phyloP scores from a whole-genome alignment of 2,113 vertebrate species.

The Puma concolor region DNA sequence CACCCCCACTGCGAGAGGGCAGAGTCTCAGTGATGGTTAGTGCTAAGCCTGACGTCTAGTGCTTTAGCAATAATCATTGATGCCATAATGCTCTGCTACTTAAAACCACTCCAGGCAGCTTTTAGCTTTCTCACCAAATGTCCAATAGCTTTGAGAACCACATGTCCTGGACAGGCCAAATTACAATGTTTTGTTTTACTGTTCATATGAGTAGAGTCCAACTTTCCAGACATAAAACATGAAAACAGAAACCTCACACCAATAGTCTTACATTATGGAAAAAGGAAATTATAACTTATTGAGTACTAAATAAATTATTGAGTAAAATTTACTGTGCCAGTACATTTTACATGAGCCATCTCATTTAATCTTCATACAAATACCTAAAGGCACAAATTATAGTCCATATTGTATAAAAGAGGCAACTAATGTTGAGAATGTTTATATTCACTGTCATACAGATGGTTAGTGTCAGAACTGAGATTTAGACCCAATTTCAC shows the following conservation, averaged over 20 bases:
- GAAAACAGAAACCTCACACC: slow-evolving; percentile 16
- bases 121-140: slow-evolving; percentile 50
- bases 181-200: slow-evolving; percentile 16
- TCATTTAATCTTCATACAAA: slow-evolving; percentile 50
- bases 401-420: slow-evolving; percentile 31
- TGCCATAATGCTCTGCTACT: neutral
- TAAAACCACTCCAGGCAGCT: neutral
- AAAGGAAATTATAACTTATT: slow-evolving; percentile 7
- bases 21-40: neutral
- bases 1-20: neutral
- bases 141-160: slow-evolving; percentile 23
- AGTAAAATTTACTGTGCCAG: slow-evolving; percentile 4
- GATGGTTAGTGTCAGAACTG: slow-evolving; percentile 24
- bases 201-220: slow-evolving; percentile 7
- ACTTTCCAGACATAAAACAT: slow-evolving; percentile 57
- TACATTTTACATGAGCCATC: neutral
- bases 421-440: neutral
- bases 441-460: neutral
- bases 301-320: neutral
- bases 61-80: neutral
- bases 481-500: slow-evolving; percentile 23
- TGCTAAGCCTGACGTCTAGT: neutral
- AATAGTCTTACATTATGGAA: neutral
- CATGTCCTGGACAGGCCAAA: slow-evolving; percentile 28
- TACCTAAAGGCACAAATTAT: slow-evolving; percentile 31